Evolutionary conservation across 2,113 vertebrate species (phyloP).

Genomic region (Romanogobio albipinnatus): DNA sequence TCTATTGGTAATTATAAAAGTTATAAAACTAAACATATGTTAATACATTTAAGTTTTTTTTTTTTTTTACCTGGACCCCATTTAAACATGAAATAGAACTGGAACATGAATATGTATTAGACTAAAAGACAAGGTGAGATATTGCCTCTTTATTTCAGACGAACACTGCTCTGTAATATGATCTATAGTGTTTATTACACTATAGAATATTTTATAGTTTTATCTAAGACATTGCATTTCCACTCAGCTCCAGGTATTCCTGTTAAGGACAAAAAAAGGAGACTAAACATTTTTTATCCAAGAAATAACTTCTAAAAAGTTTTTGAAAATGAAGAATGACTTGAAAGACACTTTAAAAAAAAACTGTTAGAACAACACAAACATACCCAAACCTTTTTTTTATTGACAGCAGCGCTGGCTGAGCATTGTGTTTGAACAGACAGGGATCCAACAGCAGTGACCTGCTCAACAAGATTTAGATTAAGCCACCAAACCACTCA

Average conservation of each 20-base stretch:
- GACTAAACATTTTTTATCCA: neutral
- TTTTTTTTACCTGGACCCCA: too few species aligned
- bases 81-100: neutral
- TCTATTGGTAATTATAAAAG: too few species aligned
- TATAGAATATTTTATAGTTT: neutral
- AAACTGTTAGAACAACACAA: neutral
- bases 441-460: constrained; percentile 23
- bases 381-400: neutral
- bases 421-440: neutral
- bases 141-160: too few species aligned
- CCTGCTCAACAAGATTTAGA: constrained; percentile 16
- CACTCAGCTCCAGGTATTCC: neutral
- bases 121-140: neutral
- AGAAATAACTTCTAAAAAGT: neutral
- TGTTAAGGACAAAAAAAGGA: neutral
- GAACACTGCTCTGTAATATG: neutral
- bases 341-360: neutral
- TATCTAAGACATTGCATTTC: neutral
- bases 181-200: too few species aligned
- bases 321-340: neutral
- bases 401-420: too few species aligned
- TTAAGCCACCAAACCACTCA: constrained; percentile 1
- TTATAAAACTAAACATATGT: too few species aligned
- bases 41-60: too few species aligned
- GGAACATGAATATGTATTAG: neutral